Conservation (phyloP, 2,888 invertebrate genomes). For the Cistogaster globosa region DNA sequence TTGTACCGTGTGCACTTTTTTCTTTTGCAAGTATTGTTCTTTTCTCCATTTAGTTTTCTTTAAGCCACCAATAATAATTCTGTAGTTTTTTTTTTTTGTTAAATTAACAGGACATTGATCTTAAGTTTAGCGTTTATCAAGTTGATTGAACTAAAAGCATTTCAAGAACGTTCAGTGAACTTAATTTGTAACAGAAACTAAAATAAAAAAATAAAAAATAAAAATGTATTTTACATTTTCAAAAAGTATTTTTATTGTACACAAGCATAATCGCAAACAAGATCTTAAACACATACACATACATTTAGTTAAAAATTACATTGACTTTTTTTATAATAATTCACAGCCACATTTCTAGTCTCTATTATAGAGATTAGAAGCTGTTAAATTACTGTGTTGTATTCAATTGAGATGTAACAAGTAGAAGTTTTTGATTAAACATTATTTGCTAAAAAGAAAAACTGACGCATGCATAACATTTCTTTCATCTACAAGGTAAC, state of each 20-base stretch:
- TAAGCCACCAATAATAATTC: slow-evolving; percentile 14
- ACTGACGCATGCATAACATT: neutral
- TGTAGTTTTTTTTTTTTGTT: slow-evolving; percentile 4
- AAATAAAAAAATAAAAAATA: slow-evolving; percentile 15
- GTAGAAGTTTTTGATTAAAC: slow-evolving; percentile 4
- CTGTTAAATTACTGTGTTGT: slow-evolving; percentile 18
- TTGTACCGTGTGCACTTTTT: neutral
- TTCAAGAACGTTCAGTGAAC: slow-evolving; percentile 75
- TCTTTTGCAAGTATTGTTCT: slow-evolving; percentile 1
- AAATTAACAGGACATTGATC: slow-evolving; percentile 66
- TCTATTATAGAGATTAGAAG: slow-evolving; percentile 52
- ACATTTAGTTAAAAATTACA: neutral
- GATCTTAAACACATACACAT: neutral
- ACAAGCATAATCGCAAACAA: slow-evolving; percentile 6
- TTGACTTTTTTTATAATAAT: neutral
- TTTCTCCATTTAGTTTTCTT: slow-evolving; percentile 52
- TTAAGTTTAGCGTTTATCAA: slow-evolving; percentile 52
- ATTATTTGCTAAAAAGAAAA: neutral
- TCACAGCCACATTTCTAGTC: slow-evolving; percentile 4
- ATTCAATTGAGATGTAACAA: slow-evolving; percentile 15
- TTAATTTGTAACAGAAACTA: slow-evolving; percentile 47
- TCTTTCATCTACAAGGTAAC: slow-evolving; percentile 15
- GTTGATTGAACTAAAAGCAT: slow-evolving; percentile 72
- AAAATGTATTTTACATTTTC: slow-evolving; percentile 29
- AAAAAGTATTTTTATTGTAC: slow-evolving; percentile 12